Evolutionary conservation across 2,113 vertebrate species (phyloP).

Genomic region (Boleophthalmus pectinirostris): DNA sequence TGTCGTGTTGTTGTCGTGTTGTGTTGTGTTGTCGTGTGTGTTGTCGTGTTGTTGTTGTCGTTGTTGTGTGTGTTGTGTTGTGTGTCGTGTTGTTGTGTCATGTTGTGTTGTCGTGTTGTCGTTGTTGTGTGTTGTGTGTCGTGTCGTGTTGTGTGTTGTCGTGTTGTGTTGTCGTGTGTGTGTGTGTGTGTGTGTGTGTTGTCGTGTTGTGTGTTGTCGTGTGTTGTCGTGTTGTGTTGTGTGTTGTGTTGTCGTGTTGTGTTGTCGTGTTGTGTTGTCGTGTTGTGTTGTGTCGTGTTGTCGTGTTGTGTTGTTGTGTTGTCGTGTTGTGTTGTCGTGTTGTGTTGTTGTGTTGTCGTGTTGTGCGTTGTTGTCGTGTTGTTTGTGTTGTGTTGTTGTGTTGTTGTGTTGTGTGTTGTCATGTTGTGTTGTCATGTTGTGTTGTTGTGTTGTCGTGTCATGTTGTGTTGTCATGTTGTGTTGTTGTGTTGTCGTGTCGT

Average conservation of each 20-base stretch:
- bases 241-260: slow-evolving; percentile 9
- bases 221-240: too few relatives aligned
- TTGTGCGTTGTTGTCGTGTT: slow-evolving; percentile 6
- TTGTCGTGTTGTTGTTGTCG: slow-evolving; percentile 10
- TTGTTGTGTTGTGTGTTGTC: too few relatives aligned
- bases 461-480: too few relatives aligned
- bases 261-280: slow-evolving; percentile 10
- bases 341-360: not conserved
- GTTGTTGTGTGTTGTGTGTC: too few relatives aligned
- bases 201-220: too few relatives aligned
- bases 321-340: too few relatives aligned
- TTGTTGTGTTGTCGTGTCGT: too few relatives aligned
- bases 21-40: slow-evolving; percentile 9
- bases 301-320: slow-evolving; percentile 7
- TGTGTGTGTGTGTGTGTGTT: too few relatives aligned
- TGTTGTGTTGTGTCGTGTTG: slow-evolving; percentile 9
- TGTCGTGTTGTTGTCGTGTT: slow-evolving; percentile 8
- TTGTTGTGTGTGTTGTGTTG: slow-evolving; percentile 8
- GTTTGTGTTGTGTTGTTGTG: slow-evolving; percentile 11
- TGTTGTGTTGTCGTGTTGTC: too few relatives aligned
- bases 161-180: slow-evolving; percentile 9
- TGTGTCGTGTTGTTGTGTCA: slow-evolving; percentile 7
- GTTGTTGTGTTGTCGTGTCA: too few relatives aligned
- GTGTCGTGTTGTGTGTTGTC: slow-evolving; percentile 11
- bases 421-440: too few relatives aligned